Evolutionary conservation across 2,113 vertebrate species (phyloP).

Genomic region (Sprattus sprattus): DNA sequence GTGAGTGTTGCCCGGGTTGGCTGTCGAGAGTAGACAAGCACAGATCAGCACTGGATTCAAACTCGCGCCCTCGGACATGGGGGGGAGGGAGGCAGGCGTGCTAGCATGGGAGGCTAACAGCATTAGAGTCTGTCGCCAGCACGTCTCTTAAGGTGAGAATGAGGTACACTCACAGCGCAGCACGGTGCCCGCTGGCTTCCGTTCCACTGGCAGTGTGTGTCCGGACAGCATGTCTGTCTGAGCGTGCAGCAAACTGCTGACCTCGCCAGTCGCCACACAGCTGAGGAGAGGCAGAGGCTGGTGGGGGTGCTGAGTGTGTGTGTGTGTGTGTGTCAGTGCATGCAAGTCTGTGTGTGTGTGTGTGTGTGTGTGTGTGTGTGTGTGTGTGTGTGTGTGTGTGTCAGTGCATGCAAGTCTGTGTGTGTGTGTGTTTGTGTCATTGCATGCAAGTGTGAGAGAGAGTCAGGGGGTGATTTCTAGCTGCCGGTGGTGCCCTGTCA

Average conservation of each 20-base stretch:
- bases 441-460: not conserved
- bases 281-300: constrained; percentile 24
- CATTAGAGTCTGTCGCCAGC: no score
- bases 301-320: constrained; percentile 3
- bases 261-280: constrained; percentile 55
- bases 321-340: not conserved
- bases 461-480: not conserved
- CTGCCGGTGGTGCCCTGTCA: constrained; percentile 56
- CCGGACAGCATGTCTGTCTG: constrained; percentile 45
- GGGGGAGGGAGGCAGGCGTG: no score
- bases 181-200: not conserved
- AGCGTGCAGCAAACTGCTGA: constrained; percentile 64
- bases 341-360: not conserved
- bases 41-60: no score
- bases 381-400: not conserved
- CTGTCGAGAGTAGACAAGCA: no score
- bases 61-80: no score
- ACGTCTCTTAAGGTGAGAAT: no score
- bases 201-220: not conserved
- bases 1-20: not conserved
- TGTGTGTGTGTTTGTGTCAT: not conserved
- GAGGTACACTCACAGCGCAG: no score
- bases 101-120: no score
- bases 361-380: not conserved
- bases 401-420: not conserved